phyloP scores from a whole-genome alignment of 2,797 vertebrate species.

The Eulemur rubriventer region DNA sequence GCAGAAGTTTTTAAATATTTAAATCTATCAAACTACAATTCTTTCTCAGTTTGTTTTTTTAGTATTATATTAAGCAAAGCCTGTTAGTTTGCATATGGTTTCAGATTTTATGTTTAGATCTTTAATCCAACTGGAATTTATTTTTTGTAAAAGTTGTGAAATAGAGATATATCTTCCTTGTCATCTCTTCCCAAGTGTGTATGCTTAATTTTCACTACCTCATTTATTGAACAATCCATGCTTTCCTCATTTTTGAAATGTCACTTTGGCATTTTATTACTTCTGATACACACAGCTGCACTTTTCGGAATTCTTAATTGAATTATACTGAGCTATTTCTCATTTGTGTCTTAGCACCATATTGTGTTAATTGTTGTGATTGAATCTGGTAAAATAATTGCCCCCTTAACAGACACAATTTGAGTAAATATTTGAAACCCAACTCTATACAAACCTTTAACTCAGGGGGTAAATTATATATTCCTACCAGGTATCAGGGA shows the following conservation, averaged over 20 bases:
- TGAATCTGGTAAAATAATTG: not conserved
- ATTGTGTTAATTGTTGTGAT: not conserved
- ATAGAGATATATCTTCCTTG: not conserved
- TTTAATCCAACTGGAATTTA: conserved; percentile 36
- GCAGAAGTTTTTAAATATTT: not conserved
- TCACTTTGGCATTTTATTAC: conserved; percentile 9
- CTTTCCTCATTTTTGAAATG: conserved; percentile 43
- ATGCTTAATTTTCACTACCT: not conserved
- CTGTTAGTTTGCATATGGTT: conserved; percentile 38
- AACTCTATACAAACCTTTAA: not conserved
- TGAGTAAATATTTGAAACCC: not conserved
- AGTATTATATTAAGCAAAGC: not conserved
- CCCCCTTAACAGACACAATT: not conserved
- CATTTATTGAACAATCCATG: not conserved
- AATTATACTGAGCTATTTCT: conserved; percentile 22
- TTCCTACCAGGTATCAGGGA: not conserved
- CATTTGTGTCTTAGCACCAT: not conserved
- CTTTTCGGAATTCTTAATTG: conserved; percentile 11
- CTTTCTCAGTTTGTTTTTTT: not conserved
- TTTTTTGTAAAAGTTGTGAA: conserved; percentile 44
- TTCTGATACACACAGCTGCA: not conserved
- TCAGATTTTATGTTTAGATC: conserved; percentile 41
- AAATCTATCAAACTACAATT: not conserved
- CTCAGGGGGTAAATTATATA: not conserved
- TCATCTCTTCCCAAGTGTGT: conserved; percentile 3